A percentile compares a stretch with the other conserved stretches of the same genome.
Evolutionary conservation across 1,140 invertebrate genomes (phyloP).

Genomic region (Medauroidea extradentata): DNA sequence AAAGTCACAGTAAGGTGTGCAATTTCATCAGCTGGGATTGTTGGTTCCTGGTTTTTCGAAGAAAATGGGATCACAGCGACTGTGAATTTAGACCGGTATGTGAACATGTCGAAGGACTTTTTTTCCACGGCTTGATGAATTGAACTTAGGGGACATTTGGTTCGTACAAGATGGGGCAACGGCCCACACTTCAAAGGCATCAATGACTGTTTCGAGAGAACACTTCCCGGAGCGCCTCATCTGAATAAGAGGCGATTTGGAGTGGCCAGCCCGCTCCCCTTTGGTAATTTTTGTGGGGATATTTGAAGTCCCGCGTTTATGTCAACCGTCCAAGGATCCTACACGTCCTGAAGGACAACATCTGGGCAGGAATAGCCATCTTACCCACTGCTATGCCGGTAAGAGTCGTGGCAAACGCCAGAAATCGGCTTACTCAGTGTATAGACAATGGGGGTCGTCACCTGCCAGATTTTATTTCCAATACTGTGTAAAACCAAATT

Average conservation of each 20-base stretch:
- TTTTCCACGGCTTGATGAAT: slow-evolving; percentile 17
- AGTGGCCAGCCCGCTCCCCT: slow-evolving; percentile 14
- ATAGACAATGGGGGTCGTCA: slow-evolving; percentile 7
- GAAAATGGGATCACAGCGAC: slow-evolving; percentile 21
- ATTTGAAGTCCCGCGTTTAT: slow-evolving; percentile 11
- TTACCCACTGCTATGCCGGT: neutral
- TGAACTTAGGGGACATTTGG: slow-evolving; percentile 11
- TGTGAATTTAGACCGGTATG: slow-evolving; percentile 23
- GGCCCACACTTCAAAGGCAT: slow-evolving; percentile 1
- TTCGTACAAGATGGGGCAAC: slow-evolving; percentile 3
- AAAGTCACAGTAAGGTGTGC: slow-evolving; percentile 35
- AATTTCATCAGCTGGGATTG: slow-evolving; percentile 19
- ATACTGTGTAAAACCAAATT: slow-evolving; percentile 4
- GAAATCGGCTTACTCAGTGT: slow-evolving; percentile 13
- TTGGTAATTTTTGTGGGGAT: slow-evolving; percentile 2
- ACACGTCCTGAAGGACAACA: neutral
- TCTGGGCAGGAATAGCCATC: slow-evolving; percentile 4
- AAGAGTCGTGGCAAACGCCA: slow-evolving; percentile 8
- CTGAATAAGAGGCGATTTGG: slow-evolving; percentile 18
- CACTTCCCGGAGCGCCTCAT: slow-evolving; percentile 4
- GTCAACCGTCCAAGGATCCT: slow-evolving; percentile 8
- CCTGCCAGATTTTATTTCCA: slow-evolving; percentile 6
- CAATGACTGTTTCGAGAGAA: slow-evolving; percentile 8
- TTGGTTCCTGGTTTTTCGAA: slow-evolving; percentile 27
- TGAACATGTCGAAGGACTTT: slow-evolving; percentile 20